Evolutionary conservation across 2,797 vertebrate genomes (phyloP).

Genomic region (Liparis tanakae): DNA sequence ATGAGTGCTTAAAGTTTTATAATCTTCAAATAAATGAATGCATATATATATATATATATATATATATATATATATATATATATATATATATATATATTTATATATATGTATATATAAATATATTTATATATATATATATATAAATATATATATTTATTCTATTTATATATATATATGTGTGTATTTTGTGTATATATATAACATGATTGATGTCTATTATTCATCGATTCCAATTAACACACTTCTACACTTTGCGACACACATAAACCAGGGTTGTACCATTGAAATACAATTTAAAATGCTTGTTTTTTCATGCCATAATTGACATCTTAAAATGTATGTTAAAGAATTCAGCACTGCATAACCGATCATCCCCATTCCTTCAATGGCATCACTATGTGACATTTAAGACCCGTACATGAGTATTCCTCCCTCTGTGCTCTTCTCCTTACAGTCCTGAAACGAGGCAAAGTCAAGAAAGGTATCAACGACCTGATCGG

Average conservation of each 20-base stretch:
- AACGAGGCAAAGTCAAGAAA: constrained; percentile 91
- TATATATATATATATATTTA: too few relatives aligned
- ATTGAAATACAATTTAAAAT: constrained; percentile 3
- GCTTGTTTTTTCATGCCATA: constrained; percentile 3
- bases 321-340: not conserved
- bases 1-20: too few relatives aligned
- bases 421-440: not conserved
- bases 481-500: constrained; percentile 93
- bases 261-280: not conserved
- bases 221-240: constrained; percentile 61
- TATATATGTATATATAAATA: too few relatives aligned
- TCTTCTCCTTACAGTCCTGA: constrained; percentile 85
- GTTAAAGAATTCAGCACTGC: not conserved
- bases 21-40: too few relatives aligned
- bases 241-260: not conserved
- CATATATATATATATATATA: too few relatives aligned
- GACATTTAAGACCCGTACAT: not conserved
- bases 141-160: too few relatives aligned
- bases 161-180: too few relatives aligned
- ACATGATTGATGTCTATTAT: constrained; percentile 56
- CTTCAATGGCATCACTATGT: not conserved
- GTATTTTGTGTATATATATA: too few relatives aligned
- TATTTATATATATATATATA: too few relatives aligned
- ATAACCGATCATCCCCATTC: not conserved
- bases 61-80: too few relatives aligned